Conservation (phyloP, 2,113 vertebrate species). For the Prunella fulvescens region DNA sequence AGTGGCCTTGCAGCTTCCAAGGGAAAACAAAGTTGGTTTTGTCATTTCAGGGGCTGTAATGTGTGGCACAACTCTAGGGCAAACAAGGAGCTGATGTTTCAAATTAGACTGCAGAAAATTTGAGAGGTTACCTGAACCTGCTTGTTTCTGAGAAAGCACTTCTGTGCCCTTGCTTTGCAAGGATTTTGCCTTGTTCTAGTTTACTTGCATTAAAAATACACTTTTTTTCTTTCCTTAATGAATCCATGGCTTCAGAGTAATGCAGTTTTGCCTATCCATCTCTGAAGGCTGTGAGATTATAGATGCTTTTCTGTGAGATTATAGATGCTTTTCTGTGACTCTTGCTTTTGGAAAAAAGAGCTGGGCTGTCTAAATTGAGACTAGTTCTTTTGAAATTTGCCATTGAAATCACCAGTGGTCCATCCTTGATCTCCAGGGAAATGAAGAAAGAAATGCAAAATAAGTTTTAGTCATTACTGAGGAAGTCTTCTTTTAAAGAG, state of each 20-base stretch:
- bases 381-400: background rate
- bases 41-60: background rate
- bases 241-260: background rate
- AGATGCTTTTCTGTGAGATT: background rate
- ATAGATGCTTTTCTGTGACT: background rate
- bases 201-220: background rate
- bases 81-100: slow-evolving; percentile 7
- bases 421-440: background rate
- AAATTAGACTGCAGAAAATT: background rate
- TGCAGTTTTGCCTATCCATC: background rate
- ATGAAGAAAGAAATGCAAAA: background rate
- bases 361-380: background rate
- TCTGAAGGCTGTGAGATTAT: background rate
- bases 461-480: background rate
- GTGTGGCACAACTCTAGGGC: background rate
- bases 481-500: background rate
- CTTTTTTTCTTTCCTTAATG: background rate
- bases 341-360: background rate
- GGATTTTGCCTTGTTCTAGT: background rate
- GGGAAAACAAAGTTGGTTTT: background rate
- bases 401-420: background rate
- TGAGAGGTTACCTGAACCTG: background rate
- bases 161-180: background rate
- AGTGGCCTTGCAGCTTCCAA: background rate
- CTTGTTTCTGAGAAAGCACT: background rate